Percentiles rank a stretch among this genome's conserved stretches.
Conservation (phyloP, 92 coral and sea anemone species). For the Epizoanthus fatuus region DNA sequence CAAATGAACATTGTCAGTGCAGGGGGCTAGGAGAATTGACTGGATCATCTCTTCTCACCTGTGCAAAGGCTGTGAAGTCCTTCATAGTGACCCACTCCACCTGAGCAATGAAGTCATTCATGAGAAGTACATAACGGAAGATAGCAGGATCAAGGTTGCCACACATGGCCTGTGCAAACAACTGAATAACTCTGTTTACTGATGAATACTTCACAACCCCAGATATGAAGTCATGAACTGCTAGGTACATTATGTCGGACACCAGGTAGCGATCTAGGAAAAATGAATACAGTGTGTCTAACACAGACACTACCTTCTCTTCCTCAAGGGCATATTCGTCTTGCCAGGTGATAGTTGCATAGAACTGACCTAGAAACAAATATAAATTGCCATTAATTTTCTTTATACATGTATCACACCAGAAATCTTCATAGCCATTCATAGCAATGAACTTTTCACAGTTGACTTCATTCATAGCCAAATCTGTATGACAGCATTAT, state of each 20-base stretch:
- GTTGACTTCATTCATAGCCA: too few species aligned
- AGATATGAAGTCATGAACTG: conserved; percentile 90
- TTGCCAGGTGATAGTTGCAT: conserved; percentile 86
- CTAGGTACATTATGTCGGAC: conserved; percentile 75
- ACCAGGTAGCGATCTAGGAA: conserved; percentile 91
- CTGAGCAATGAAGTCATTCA: conserved; percentile 87
- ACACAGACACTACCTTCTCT: conserved; percentile 85
- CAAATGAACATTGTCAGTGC: not conserved
- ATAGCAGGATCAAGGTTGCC: conserved; percentile 94
- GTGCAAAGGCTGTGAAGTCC: conserved; percentile 86
- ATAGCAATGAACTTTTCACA: too few species aligned
- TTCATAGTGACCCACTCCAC: conserved; percentile 91
- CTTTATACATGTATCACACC: too few species aligned
- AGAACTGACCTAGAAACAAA: conserved; percentile 71
- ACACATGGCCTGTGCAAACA: conserved; percentile 96
- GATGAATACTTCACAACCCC: conserved; percentile 82
- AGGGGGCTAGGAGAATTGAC: not conserved
- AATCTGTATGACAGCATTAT: too few species aligned
- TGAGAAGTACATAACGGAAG: conserved; percentile 85
- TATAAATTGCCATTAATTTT: not conserved
- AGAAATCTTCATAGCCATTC: too few species aligned
- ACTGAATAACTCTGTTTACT: conserved; percentile 73
- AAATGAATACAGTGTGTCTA: conserved; percentile 83
- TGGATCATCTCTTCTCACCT: conserved; percentile 5
- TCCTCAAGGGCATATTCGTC: conserved; percentile 94